Evolutionary conservation across 2,113 vertebrate genomes (phyloP), one percentile per base, ranked within the genome.

Genomic region (Tenebrosternarchus preto): DNA sequence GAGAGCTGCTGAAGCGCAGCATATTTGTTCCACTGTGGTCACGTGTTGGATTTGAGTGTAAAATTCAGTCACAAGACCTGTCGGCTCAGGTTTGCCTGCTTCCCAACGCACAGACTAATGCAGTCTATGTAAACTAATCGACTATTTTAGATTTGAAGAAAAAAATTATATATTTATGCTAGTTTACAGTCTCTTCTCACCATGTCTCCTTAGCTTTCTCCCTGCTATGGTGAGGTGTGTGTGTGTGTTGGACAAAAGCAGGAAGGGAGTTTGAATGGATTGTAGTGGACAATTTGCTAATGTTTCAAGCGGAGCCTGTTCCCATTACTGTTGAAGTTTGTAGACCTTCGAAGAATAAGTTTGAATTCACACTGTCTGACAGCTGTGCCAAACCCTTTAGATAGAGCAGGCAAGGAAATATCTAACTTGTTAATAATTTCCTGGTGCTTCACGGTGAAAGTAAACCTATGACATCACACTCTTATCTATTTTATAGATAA

Each of bases 211-310:
- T 77, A 15, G 11, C 12, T 36, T 36, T 2, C 33, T 36, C 33
- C 33, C 6, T 36, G 33, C 33, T 36, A 36, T 36, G 33, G 33
- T 4, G 33, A 36, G 6, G 2, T 59, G 56, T 57, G n/a, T 64
- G 25, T 61, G 22, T 12, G 15, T 74, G 27, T 73, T 67, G 88
- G 88, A 94, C 92, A 94, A 94, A 92, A 91, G 85, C 92, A 93
- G 93, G 92, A 94, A 93, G 90, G 89, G 92, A 92, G 90, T 87
- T 86, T 88, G 88, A 89, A 84, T 85, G 86, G 60, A 90, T 86
- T 90, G 86, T 91, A 90, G 85, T 88, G 89, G 66, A 90, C 88
- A 89, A 87, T 92, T 92, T 92, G 89, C 92, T 90, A 90, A 88
- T 22, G 33, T 92, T 93, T 90, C 88, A 89, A 92, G 92, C 84